Evolutionary conservation across 2,888 invertebrate species (phyloP), one percentile per base, ranked within the genome.

Genomic region (Chrysomela aeneicollis): DNA sequence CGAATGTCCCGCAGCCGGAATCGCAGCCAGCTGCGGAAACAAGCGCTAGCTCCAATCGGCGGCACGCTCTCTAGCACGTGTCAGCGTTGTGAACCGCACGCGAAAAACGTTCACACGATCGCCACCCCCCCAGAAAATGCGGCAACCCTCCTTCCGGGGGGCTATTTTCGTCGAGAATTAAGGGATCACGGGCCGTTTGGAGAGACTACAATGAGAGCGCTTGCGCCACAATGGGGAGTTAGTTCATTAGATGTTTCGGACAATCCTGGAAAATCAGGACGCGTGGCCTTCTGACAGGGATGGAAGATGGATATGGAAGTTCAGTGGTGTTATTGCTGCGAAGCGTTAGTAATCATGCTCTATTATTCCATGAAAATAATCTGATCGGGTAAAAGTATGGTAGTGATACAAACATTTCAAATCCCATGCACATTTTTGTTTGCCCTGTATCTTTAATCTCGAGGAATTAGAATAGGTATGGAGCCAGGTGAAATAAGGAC

Each of bases 61-160:
- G 74, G 71, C 77, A 75, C 77, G 77, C 74, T 74, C 72, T 61
- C 67, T n/a, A n/a, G 70, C 77, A 78, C 78, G 77, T 76, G 78
- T 68, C 74, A 73, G 66, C 77, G 78, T 77, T 80, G 80, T 79
- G 80, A 79, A 79, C 79, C 71, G 73, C 77, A 77, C 77, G 77
- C 78, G 78, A 76, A 72, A 73, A 66, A 66, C 76, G 77, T 79
- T 80, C 80, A 79, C 80, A 78, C 77, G 77, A 74, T 71, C 64
- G 51, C 74, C 63, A 67, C 72, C 71, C 72, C 71, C 72, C 64
- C 68, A 71, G 60, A 2, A 64, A 69, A 68, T 71, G 68, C 61
- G 47, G 35, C 62, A 46, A 1, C 21, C 49, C 26, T 26, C 63
- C 64, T 64, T 66, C 64, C 46, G 35, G n/a, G 21, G 15, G 49